phyloP scores from a whole-genome alignment of 2,888 invertebrate genomes.

The Salticus scenicus region DNA sequence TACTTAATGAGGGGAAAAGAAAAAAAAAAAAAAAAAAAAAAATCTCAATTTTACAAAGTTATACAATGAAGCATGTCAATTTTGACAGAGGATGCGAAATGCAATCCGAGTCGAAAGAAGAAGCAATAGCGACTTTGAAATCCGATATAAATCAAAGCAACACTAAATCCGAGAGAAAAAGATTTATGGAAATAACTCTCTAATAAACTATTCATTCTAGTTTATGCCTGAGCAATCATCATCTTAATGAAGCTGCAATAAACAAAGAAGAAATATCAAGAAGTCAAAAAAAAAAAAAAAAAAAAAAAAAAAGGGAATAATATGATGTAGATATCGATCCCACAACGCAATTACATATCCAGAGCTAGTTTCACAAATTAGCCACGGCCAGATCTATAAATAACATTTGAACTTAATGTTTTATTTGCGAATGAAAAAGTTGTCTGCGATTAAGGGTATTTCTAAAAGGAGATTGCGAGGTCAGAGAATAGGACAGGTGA shows the following conservation, averaged over 20 bases:
- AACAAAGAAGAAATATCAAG: background rate
- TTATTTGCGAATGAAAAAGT: background rate
- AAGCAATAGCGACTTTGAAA: too few relatives aligned
- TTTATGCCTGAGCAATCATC: constrained; percentile 6
- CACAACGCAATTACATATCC: background rate
- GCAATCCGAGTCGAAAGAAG: too few relatives aligned
- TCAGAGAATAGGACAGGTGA: background rate
- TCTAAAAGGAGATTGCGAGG: background rate
- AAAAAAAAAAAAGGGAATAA: background rate
- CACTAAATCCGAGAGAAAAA: too few relatives aligned
- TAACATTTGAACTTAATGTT: background rate
- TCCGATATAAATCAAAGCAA: too few relatives aligned
- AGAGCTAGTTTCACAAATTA: background rate
- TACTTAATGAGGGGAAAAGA: too few relatives aligned
- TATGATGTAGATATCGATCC: constrained; percentile 12
- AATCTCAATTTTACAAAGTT: too few relatives aligned
- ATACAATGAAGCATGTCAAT: too few relatives aligned
- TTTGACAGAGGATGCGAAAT: too few relatives aligned
- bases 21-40: too few relatives aligned
- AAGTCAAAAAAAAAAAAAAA: background rate
- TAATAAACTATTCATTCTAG: background rate
- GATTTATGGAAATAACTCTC: background rate
- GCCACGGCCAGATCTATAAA: background rate
- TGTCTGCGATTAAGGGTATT: background rate
- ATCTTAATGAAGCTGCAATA: background rate